Evolutionary conservation across 2,888 invertebrate species (phyloP).

Genomic region (Dryococelus australis): DNA sequence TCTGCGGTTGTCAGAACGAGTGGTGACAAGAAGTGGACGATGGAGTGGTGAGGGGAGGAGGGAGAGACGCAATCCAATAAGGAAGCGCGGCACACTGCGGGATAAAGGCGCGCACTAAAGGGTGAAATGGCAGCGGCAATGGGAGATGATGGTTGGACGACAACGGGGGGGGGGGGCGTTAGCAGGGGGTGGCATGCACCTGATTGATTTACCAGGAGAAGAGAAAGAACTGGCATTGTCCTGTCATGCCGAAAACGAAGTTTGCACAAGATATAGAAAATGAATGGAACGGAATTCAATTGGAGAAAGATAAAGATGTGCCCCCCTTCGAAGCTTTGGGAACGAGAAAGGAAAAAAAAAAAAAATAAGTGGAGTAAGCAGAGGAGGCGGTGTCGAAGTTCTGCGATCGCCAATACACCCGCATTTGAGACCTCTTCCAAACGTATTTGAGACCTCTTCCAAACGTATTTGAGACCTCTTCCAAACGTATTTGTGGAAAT

Average conservation of each 20-base stretch:
- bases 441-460: no score
- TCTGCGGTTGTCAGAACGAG: no score
- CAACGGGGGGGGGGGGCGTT: not conserved
- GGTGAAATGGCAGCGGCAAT: slow-evolving; percentile 39
- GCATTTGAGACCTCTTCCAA: not conserved
- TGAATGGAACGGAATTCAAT: slow-evolving; percentile 27
- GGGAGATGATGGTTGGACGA: not conserved
- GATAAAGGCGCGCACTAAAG: slow-evolving; percentile 43
- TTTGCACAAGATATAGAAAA: slow-evolving; percentile 25
- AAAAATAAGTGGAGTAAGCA: not conserved
- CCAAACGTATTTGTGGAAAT: no score
- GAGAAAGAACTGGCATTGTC: slow-evolving; percentile 28
- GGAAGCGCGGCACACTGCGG: slow-evolving; percentile 41
- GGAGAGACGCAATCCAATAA: slow-evolving; percentile 39
- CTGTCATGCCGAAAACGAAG: slow-evolving; percentile 27
- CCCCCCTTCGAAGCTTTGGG: not conserved
- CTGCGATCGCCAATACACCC: not conserved
- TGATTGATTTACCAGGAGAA: slow-evolving; percentile 35
- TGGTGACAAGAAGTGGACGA: no score
- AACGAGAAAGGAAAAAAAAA: not conserved
- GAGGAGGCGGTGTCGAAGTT: not conserved
- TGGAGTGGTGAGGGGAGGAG: not conserved
- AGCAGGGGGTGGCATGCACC: not conserved
- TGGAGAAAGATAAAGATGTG: slow-evolving; percentile 29
- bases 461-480: not conserved